Evolutionary conservation across 1,140 invertebrate genomes (phyloP).

Genomic region (Charaxes varanes): DNA sequence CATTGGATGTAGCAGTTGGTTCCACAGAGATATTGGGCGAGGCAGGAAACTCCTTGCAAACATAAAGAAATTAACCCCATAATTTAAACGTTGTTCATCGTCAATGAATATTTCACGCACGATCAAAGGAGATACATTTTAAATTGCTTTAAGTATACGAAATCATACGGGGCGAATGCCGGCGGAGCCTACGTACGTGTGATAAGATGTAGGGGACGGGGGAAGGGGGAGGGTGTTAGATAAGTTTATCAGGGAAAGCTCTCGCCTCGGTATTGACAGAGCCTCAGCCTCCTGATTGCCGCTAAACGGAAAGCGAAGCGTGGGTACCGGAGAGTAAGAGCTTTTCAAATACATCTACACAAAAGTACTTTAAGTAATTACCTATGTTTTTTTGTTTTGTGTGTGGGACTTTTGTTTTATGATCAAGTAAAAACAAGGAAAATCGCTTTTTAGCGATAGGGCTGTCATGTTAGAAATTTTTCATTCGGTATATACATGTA

Average conservation of each 20-base stretch:
- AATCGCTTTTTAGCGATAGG: too few relatives aligned
- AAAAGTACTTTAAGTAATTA: neutral
- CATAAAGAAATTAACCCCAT: too few relatives aligned
- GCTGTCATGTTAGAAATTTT: too few relatives aligned
- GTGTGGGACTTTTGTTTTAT: too few relatives aligned
- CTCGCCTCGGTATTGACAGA: conserved; percentile 68
- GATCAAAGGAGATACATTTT: neutral
- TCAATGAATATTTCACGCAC: too few relatives aligned
- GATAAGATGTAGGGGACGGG: conserved; percentile 53
- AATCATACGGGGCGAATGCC: conserved; percentile 5
- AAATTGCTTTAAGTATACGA: conserved; percentile 14
- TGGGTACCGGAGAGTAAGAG: conserved; percentile 49
- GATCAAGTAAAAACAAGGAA: too few relatives aligned
- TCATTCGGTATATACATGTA: too few relatives aligned
- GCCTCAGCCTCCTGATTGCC: conserved; percentile 64
- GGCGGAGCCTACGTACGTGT: conserved; percentile 33
- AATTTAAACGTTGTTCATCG: too few relatives aligned
- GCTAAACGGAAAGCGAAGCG: conserved; percentile 54
- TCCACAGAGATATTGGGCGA: too few relatives aligned
- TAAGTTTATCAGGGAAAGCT: conserved; percentile 71
- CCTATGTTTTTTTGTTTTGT: too few relatives aligned
- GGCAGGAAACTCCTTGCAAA: too few relatives aligned
- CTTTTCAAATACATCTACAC: conserved; percentile 19
- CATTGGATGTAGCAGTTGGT: too few relatives aligned
- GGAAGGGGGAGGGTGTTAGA: conserved; percentile 37